Conservation (phyloP, 2,113 vertebrate species). For the Gallinago undulata region DNA sequence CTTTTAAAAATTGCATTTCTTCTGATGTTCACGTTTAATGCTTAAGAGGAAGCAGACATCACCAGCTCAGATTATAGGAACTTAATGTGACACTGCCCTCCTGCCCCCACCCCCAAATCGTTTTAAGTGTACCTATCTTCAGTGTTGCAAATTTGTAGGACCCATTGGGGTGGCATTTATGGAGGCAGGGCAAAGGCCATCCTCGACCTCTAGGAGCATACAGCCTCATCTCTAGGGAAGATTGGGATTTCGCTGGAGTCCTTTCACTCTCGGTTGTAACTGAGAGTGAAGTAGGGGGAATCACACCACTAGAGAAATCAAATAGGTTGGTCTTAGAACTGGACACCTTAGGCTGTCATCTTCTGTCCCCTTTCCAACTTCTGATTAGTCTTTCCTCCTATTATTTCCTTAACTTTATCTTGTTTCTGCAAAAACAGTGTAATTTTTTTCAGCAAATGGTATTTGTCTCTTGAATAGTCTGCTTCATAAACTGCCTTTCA, state of each 20-base stretch:
- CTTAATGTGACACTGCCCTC: neutral
- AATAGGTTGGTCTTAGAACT: neutral
- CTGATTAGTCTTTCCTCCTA: neutral
- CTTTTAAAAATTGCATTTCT: neutral
- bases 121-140: neutral
- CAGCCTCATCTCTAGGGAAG: neutral
- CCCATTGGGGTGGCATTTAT: neutral
- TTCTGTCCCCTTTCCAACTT: neutral
- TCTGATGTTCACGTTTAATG: neutral
- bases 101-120: accelerated
- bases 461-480: neutral
- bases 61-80: neutral
- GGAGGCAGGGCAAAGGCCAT: neutral
- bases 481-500: neutral
- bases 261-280: neutral
- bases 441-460: neutral
- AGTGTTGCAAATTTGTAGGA: neutral
- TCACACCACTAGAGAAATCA: neutral
- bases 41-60: neutral
- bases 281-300: neutral
- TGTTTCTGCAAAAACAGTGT: neutral
- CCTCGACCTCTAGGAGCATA: accelerated
- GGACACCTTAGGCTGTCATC: neutral
- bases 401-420: neutral
- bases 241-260: neutral